phyloP scores from a whole-genome alignment of 2,113 vertebrate genomes.

The Geococcyx californianus region DNA sequence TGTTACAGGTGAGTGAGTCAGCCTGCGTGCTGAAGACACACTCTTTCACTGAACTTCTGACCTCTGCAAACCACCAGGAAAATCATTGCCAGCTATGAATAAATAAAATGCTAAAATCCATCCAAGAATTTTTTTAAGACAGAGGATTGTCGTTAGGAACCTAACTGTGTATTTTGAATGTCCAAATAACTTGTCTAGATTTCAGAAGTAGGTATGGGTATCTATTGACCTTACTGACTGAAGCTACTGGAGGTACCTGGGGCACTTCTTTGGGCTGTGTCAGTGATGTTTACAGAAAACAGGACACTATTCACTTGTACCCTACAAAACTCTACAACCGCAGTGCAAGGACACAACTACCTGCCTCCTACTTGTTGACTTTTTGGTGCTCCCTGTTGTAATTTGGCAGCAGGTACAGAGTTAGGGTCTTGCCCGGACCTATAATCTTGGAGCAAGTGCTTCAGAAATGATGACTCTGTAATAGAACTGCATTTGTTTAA shows the following conservation, averaged over 20 bases:
- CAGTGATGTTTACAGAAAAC: background rate
- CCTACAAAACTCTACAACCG: background rate
- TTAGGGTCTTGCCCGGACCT: background rate
- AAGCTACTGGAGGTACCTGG: background rate
- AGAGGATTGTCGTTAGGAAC: background rate
- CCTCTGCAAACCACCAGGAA: background rate
- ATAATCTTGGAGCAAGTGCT: background rate
- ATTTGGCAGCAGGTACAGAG: background rate
- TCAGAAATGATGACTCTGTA: background rate
- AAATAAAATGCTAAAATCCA: background rate
- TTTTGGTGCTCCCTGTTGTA: background rate
- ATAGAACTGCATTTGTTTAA: background rate
- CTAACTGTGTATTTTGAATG: background rate
- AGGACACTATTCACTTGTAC: background rate
- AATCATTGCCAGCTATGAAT: background rate
- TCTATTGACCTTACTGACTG: fast-evolving
- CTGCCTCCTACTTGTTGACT: background rate
- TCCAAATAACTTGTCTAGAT: background rate
- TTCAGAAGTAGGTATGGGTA: background rate
- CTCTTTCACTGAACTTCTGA: background rate
- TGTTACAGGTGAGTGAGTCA: background rate
- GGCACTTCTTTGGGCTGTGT: background rate
- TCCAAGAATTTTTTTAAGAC: background rate
- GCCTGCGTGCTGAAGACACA: background rate
- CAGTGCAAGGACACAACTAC: background rate